phyloP scores from a whole-genome alignment of 1,140 invertebrate species.

The Paramacrobiotus metropolitanus region DNA sequence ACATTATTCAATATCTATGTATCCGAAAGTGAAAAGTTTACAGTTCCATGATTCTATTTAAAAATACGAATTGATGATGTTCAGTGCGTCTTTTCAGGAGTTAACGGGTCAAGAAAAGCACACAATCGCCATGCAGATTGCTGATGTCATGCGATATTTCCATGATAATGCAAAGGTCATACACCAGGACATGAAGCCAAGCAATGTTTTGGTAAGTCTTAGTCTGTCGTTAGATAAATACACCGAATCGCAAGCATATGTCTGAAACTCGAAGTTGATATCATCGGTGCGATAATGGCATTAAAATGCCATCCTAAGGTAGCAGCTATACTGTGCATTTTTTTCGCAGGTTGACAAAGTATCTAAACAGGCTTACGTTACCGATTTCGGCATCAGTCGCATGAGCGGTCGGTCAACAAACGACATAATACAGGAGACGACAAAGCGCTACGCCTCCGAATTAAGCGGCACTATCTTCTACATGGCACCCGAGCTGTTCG shows the following conservation, averaged over 20 bases:
- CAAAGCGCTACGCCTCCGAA: background rate
- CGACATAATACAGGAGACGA: background rate
- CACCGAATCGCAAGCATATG: too few relatives aligned
- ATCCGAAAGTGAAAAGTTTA: too few relatives aligned
- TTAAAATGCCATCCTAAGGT: background rate
- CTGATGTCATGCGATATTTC: background rate
- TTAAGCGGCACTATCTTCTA: background rate
- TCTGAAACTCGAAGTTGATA: too few relatives aligned
- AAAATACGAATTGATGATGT: background rate
- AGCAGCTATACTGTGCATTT: too few relatives aligned
- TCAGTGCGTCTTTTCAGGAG: background rate
- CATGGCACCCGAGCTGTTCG: background rate
- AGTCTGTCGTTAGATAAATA: too few relatives aligned
- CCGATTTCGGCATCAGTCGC: background rate
- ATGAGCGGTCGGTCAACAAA: background rate
- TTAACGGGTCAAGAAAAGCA: background rate
- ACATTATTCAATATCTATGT: too few relatives aligned
- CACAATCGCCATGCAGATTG: background rate
- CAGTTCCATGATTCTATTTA: background rate
- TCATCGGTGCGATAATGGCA: background rate
- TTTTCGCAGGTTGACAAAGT: background rate
- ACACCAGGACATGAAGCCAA: background rate
- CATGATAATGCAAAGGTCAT: background rate
- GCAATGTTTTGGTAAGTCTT: background rate
- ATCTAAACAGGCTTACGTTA: background rate